Conservation (phyloP, 1,140 invertebrate species). For the Leptestheria dahalacensis region DNA sequence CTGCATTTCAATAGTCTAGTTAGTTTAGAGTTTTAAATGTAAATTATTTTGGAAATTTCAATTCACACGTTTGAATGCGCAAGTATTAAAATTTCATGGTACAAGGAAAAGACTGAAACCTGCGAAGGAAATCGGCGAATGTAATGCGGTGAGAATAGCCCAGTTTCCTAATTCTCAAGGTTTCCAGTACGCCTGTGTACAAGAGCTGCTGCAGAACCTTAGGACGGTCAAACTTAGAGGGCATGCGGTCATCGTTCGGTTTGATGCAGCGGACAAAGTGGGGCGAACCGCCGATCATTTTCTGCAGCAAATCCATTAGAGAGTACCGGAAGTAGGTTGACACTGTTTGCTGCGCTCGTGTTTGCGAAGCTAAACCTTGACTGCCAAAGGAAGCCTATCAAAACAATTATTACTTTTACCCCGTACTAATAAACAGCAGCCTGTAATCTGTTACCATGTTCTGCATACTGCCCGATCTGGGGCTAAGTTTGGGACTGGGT, state of each 20-base stretch:
- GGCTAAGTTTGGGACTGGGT: slow-evolving; percentile 16
- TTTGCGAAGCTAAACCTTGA: slow-evolving; percentile 45
- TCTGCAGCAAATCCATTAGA: slow-evolving; percentile 63
- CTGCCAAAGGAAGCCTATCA: background rate
- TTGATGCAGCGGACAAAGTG: slow-evolving; percentile 74
- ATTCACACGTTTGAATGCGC: too few species aligned
- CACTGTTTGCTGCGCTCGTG: slow-evolving; percentile 61
- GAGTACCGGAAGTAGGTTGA: slow-evolving; percentile 72
- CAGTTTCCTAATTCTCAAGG: slow-evolving; percentile 60
- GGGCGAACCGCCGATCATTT: slow-evolving; percentile 37
- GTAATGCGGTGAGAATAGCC: slow-evolving; percentile 64
- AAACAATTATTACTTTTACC: too few species aligned
- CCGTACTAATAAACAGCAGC: too few species aligned
- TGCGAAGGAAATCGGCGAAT: slow-evolving; percentile 62
- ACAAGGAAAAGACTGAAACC: too few species aligned
- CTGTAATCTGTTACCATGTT: too few species aligned
- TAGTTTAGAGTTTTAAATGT: too few species aligned
- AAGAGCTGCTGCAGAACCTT: slow-evolving; percentile 59
- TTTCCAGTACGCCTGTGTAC: slow-evolving; percentile 67
- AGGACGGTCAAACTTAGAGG: slow-evolving; percentile 47
- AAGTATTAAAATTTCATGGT: too few species aligned
- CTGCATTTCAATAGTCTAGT: slow-evolving; percentile 34
- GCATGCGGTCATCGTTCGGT: slow-evolving; percentile 55
- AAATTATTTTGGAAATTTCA: too few species aligned
- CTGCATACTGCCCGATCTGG: slow-evolving; percentile 6